Base-by-base conservation (phyloP, 1,140 invertebrate species). In the Papilio polytes region DNA sequence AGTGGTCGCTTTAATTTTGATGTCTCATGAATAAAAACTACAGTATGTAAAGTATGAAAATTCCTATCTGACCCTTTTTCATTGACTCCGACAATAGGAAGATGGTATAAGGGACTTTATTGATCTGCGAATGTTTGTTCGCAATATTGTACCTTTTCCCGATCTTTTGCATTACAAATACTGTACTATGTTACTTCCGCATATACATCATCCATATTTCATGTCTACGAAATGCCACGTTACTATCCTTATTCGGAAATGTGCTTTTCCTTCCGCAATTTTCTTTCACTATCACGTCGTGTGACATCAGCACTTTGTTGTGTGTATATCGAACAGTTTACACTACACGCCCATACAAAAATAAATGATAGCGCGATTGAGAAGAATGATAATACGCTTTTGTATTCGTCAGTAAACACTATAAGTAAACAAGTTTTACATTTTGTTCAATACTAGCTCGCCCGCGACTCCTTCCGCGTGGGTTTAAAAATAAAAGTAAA, bases 131-230 rank as follows among this genome's bases (percentile, higher is more conserved):
- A 22, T 63, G 26, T 63, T 13, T 22, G 22, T 63, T 22, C 53
- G 9, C n/a, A 56, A 26, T 63, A 63, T 63, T 26, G 22, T 63
- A 63, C 20, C 22, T 26, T 63, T 22, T 13, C 1, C 20, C 15
- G 53, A 22, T 63, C 20, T 63, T 63, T 63, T 63, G 22, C 59
- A 63, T 31, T 63, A 63, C 59, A 63, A 26, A 63, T 63, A 56
- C 1, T 15, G 15, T n/a, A 26, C 59, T 56, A 20, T 56, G 13
- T 26, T 63, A 63, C 26, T 63, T 63, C 59, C 22, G 12, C 26
- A 63, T 22, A 63, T 63, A 63, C 59, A 63, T 56, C 53, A 56
- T 63, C 53, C 53, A 56, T 56, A 56, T 56, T 56, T 56, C 53
- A 56, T 56, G 18, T 56, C 53, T 56, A 20, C n/a, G 53, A 56